Percentiles rank a stretch among this genome's conserved stretches.
Conservation (phyloP, 1,140 invertebrate genomes). For the Leptoteleia sp. region DNA sequence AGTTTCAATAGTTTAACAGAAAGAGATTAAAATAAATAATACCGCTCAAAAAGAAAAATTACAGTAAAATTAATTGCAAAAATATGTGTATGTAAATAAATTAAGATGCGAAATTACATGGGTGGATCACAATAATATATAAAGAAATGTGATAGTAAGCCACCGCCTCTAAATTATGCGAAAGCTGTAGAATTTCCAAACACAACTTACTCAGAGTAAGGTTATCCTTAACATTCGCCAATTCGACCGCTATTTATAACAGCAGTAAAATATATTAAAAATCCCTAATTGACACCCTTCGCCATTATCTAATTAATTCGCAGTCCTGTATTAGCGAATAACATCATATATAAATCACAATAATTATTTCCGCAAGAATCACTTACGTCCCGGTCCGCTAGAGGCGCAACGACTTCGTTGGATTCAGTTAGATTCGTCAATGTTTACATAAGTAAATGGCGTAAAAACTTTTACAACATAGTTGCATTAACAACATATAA, state of each 20-base stretch:
- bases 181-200: too few species aligned
- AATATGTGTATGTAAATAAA: too few species aligned
- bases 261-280: conserved; percentile 42
- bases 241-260: conserved; percentile 44
- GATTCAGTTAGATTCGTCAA: too few species aligned
- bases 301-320: conserved; percentile 73
- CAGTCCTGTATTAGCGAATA: conserved; percentile 73
- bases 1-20: too few species aligned
- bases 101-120: conserved; percentile 72
- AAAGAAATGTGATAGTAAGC: conserved; percentile 70
- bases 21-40: too few species aligned
- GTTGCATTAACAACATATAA: too few species aligned
- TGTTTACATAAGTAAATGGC: too few species aligned
- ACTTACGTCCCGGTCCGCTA: conserved; percentile 69
- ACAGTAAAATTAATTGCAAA: too few species aligned
- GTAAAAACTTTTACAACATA: too few species aligned
- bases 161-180: conserved; percentile 79
- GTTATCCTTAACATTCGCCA: conserved; percentile 68
- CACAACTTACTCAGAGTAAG: conserved; percentile 54
- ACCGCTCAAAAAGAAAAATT: too few species aligned
- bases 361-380: conserved; percentile 77
- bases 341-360: conserved; percentile 74
- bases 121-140: conserved; percentile 66
- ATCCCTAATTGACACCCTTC: conserved; percentile 66
- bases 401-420: conserved; percentile 73